These are phyloP conservation scores for Agrotis segetum DNA, from an alignment of 2,888 invertebrate species.

Conservation along the genomic window DNA sequence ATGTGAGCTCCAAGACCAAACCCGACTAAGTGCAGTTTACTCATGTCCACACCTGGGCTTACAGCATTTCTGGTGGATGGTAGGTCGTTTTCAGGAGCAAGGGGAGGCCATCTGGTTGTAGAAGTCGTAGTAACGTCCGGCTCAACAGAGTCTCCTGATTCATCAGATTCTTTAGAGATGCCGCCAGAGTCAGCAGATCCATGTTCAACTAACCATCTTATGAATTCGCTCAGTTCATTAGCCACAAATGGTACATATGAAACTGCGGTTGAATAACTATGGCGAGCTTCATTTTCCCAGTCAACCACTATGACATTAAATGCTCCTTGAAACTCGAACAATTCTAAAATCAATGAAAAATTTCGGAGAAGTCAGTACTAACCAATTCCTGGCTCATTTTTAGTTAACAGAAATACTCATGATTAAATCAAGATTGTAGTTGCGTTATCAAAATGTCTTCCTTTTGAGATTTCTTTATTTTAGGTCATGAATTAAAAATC, in stretches of 20 bases:
- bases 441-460: not conserved
- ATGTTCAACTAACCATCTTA: constrained; percentile 15
- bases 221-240: not conserved
- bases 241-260: not conserved
- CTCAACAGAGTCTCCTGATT: not conserved
- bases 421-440: not conserved
- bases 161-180: not conserved
- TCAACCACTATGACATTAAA: constrained; percentile 27
- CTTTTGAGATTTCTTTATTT: not conserved
- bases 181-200: not conserved
- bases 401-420: no score
- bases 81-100: not conserved
- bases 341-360: not conserved
- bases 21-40: constrained; percentile 26
- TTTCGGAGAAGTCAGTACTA: no score
- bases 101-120: not conserved
- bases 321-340: not conserved
- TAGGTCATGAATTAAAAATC: no score
- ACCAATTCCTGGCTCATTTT: not conserved
- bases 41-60: not conserved
- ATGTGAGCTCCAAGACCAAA: constrained; percentile 41
- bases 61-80: not conserved
- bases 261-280: constrained; percentile 12
- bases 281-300: constrained; percentile 18
- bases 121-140: no score